Evolutionary conservation across 2,888 invertebrate genomes (phyloP).

Genomic region (Cephonodes hylas): DNA sequence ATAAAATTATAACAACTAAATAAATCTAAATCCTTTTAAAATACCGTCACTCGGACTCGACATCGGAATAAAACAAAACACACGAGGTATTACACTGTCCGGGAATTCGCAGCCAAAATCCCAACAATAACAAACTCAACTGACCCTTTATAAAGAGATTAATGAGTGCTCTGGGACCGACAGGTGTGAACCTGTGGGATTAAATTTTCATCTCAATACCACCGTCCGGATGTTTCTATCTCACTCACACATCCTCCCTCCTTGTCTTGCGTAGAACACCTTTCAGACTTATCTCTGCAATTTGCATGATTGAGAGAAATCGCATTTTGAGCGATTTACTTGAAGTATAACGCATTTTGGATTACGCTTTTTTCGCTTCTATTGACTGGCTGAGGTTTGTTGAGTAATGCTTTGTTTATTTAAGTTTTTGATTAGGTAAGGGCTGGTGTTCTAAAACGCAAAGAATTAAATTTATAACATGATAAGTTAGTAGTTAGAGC

Average conservation of each 20-base stretch:
- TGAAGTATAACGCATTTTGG: neutral
- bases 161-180: neutral
- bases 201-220: neutral
- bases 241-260: neutral
- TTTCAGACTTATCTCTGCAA: neutral
- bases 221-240: neutral
- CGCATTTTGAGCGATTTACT: neutral
- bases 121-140: neutral
- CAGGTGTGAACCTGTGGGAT: slow-evolving; percentile 6
- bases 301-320: neutral
- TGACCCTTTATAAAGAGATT: slow-evolving; percentile 10
- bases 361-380: neutral
- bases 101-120: neutral
- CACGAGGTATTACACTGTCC: neutral
- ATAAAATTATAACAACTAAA: no score
- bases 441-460: neutral
- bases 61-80: neutral
- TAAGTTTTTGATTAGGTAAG: neutral
- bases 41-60: neutral
- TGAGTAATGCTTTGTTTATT: neutral
- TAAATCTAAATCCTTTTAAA: neutral
- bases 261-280: no score
- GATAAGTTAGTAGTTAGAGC: no score
- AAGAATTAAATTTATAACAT: no score
- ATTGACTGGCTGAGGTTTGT: neutral